Conservation (phyloP, 2,888 invertebrate genomes). For the Nomada fucata region DNA sequence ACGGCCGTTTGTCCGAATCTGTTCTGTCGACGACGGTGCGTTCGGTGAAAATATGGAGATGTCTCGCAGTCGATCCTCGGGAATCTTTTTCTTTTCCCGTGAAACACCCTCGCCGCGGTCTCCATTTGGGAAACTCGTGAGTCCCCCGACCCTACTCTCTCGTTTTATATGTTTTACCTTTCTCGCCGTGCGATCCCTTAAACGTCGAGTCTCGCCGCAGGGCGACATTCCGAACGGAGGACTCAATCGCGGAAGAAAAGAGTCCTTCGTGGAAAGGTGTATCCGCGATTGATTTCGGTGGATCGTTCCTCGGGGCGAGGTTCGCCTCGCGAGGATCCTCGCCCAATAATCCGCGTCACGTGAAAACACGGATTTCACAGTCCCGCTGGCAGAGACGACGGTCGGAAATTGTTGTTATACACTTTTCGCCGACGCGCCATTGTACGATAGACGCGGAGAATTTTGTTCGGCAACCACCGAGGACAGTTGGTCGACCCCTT, state of each 20-base stretch:
- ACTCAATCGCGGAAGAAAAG: slow-evolving; percentile 52
- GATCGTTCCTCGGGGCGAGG: slow-evolving; percentile 44
- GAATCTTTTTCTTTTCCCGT: slow-evolving; percentile 38
- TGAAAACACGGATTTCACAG: slow-evolving; percentile 12
- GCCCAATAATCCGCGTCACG: background rate
- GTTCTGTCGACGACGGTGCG: slow-evolving; percentile 68
- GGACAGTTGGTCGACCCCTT: slow-evolving; percentile 24
- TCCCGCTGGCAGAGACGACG: background rate
- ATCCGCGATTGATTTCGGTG: slow-evolving; percentile 51
- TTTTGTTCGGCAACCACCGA: background rate
- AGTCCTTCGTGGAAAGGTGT: slow-evolving; percentile 46
- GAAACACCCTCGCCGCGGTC: slow-evolving; percentile 39
- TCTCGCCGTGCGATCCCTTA: slow-evolving; percentile 28
- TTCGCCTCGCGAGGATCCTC: background rate
- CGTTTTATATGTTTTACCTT: slow-evolving; percentile 11
- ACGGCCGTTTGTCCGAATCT: slow-evolving; percentile 70
- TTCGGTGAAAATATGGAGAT: slow-evolving; percentile 78
- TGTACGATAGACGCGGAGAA: background rate
- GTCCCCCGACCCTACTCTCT: slow-evolving; percentile 36
- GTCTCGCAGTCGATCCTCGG: slow-evolving; percentile 57
- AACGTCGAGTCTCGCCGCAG: slow-evolving; percentile 37
- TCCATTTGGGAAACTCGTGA: slow-evolving; percentile 17
- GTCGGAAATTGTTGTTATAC: background rate
- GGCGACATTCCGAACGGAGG: slow-evolving; percentile 53
- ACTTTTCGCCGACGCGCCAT: background rate